phyloP scores from a whole-genome alignment of 2,888 invertebrate species.

The Ectemnius cavifrons region DNA sequence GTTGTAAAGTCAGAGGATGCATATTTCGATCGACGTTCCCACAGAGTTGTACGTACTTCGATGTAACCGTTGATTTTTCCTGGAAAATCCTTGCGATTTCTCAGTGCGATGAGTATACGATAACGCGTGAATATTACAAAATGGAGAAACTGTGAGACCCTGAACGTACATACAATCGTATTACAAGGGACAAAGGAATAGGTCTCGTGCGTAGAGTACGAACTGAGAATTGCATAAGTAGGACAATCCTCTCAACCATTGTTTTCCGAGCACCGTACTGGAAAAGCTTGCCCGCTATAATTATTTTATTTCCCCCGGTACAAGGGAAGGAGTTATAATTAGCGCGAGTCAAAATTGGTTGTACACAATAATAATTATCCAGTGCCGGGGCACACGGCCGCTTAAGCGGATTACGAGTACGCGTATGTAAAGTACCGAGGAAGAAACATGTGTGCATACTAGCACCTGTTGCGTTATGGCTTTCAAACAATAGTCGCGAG shows the following conservation, averaged over 20 bases:
- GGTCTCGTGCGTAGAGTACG: conserved; percentile 43
- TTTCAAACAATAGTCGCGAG: conserved; percentile 5
- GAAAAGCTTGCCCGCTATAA: conserved; percentile 42
- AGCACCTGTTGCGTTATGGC: conserved; percentile 21
- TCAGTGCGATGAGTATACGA: conserved; percentile 13
- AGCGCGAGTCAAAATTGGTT: conserved; percentile 46
- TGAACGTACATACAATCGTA: conserved; percentile 35
- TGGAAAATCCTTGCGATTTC: conserved; percentile 18
- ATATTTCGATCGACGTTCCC: background rate
- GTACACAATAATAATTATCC: conserved; percentile 34
- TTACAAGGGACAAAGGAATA: conserved; percentile 52
- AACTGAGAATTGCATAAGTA: conserved; percentile 58
- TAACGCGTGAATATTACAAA: conserved; percentile 49
- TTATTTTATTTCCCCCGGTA: conserved; percentile 34
- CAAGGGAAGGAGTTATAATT: conserved; percentile 40
- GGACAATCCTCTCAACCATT: conserved; percentile 51
- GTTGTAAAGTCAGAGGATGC: background rate
- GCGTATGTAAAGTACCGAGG: background rate
- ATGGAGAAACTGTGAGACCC: conserved; percentile 58
- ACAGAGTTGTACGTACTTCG: background rate
- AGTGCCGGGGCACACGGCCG: background rate
- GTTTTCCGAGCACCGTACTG: conserved; percentile 28
- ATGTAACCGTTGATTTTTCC: conserved; percentile 14
- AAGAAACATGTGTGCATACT: background rate
- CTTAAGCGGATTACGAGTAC: conserved; percentile 9